phyloP scores from a whole-genome alignment of 1,140 invertebrate species.

The Bombus fervidus region DNA sequence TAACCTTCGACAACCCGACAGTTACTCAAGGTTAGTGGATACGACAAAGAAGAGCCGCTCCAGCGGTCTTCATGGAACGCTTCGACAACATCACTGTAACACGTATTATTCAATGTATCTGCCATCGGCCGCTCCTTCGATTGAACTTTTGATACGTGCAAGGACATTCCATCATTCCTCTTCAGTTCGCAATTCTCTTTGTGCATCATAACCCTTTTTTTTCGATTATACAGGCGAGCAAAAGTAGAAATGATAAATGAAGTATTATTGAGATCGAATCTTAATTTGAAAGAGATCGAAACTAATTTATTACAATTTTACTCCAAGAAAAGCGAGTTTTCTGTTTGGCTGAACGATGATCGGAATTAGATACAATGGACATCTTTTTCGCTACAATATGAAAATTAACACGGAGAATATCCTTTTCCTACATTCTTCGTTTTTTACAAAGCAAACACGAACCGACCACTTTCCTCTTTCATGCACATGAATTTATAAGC shows the following conservation, averaged over 20 bases:
- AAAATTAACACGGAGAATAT: background rate
- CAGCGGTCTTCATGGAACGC: background rate
- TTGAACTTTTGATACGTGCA: slow-evolving; percentile 14
- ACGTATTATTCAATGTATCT: slow-evolving; percentile 3
- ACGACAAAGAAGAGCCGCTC: slow-evolving; percentile 33
- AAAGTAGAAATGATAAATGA: too few species aligned
- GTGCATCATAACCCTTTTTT: background rate
- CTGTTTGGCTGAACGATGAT: background rate
- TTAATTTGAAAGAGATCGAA: background rate
- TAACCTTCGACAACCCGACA: slow-evolving; percentile 47
- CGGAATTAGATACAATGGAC: background rate
- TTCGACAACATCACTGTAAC: slow-evolving; percentile 9
- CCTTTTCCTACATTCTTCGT: background rate
- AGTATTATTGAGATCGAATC: background rate
- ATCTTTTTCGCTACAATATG: background rate
- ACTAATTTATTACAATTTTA: background rate
- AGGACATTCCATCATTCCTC: background rate
- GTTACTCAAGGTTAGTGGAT: slow-evolving; percentile 51
- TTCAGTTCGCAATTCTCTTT: background rate
- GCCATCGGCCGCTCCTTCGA: slow-evolving; percentile 17
- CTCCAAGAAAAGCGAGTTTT: background rate
- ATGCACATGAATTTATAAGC: slow-evolving; percentile 16
- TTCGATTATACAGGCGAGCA: background rate
- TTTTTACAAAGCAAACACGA: background rate
- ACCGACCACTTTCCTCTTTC: slow-evolving; percentile 20